These are phyloP conservation scores for Dendronephthya gigantea DNA, from an alignment of 64 coral and sea anemone genomes.

Conservation along the genomic window DNA sequence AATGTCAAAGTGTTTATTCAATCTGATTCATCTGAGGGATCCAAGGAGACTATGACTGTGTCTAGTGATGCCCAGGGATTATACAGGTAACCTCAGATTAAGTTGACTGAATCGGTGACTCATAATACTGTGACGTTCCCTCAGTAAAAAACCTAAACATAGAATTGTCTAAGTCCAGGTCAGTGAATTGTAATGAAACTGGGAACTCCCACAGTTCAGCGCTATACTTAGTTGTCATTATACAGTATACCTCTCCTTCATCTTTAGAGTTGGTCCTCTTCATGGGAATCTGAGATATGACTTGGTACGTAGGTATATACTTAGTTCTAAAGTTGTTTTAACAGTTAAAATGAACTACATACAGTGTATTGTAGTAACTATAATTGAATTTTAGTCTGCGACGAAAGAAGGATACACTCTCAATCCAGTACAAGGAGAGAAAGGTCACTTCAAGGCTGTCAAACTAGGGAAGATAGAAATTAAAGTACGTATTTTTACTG, in stretches of 20 bases:
- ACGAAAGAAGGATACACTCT: constrained; percentile 67
- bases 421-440: constrained; percentile 42
- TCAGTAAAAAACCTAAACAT: not conserved
- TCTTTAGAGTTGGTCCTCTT: constrained; percentile 49
- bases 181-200: too few relatives aligned
- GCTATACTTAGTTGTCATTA: too few relatives aligned
- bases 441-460: constrained; percentile 73
- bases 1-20: constrained; percentile 71
- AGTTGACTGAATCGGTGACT: not conserved
- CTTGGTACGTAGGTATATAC: constrained; percentile 45
- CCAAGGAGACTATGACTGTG: constrained; percentile 38
- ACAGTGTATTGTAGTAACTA: not conserved
- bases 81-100: constrained; percentile 47
- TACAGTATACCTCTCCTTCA: too few relatives aligned
- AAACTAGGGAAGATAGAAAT: constrained; percentile 87
- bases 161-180: too few relatives aligned
- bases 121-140: not conserved
- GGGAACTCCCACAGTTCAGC: too few relatives aligned
- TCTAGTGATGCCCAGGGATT: constrained; percentile 59
- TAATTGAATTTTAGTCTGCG: constrained; percentile 40
- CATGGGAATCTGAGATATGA: constrained; percentile 55
- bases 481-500: constrained; percentile 17
- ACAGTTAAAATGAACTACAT: too few relatives aligned
- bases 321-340: too few relatives aligned
- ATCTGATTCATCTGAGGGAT: not conserved